Percentiles rank a stretch among this genome's conserved stretches.
Conservation (phyloP, 1,140 invertebrate genomes). For the Drosophila lini region DNA sequence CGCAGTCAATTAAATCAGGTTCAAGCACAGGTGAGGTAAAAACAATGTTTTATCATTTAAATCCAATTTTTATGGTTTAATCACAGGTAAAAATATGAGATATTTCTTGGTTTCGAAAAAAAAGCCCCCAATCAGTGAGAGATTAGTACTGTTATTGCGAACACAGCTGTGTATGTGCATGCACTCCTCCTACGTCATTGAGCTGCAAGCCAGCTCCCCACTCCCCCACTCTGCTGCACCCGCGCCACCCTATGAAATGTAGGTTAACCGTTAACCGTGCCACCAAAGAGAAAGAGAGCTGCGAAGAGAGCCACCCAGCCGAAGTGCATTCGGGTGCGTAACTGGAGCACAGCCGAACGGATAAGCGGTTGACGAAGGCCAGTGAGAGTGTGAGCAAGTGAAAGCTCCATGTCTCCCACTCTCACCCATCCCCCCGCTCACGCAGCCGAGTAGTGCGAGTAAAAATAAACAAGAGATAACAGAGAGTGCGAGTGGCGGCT, state of each 20-base stretch:
- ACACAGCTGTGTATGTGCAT: conserved; percentile 7
- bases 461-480: conserved; percentile 19
- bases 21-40: background rate
- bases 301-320: background rate
- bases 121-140: too few relatives aligned
- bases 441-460: background rate
- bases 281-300: conserved; percentile 4
- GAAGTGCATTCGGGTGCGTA: conserved; percentile 29
- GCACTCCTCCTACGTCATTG: conserved; percentile 12
- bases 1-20: background rate
- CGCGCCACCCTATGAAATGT: conserved; percentile 10
- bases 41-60: background rate
- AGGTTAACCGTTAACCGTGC: conserved; percentile 27
- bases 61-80: background rate
- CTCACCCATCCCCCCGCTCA: background rate
- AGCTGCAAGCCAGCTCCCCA: conserved; percentile 6
- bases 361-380: background rate
- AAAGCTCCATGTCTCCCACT: background rate
- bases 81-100: background rate
- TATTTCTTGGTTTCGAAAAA: background rate
- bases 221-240: too few relatives aligned
- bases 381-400: conserved; percentile 19
- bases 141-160: conserved; percentile 5
- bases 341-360: conserved; percentile 31
- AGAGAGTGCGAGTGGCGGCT: background rate